Base-by-base conservation (phyloP, 2,888 invertebrate species). In the Mongoloraphidia duomilia region DNA sequence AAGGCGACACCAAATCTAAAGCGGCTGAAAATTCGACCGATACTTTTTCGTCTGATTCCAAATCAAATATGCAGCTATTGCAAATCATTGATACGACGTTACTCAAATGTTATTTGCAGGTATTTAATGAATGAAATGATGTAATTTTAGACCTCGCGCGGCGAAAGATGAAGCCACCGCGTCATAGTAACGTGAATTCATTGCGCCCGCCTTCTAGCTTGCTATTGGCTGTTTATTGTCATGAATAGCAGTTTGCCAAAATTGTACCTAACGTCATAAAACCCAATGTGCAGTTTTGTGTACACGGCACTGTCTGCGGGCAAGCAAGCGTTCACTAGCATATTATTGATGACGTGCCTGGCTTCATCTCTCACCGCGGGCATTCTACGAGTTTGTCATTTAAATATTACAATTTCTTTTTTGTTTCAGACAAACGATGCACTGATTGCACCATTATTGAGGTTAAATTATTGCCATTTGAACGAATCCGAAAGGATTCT, bases 81-180 rank as follows among this genome's bases (percentile, higher is more conserved):
- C 93, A 94, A 66, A 86, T 97, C 49, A 94, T 98, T 51, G 98
- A 98, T 64, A 98, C 97, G 0, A 96, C 96, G 1, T 71, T 98
- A 46, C 73, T 98, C 9, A 97, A 97, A 67, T 97, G 97, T 63
- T 98, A 97, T 69, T 74, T 98, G 50, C 87, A 91, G 79, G 90
- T 59, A 47, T 41, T 26, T n/a, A 41, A 41, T 43, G 41, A 34
- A 38, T 3, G 4, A 4, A 14, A 4, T 41, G 13, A 14, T 14
- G 14, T 13, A 50, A 44, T 46, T 46, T 37, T 14, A 45, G n/a
- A n/a, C n/a, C n/a, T n/a, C n/a, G n/a, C n/a, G n/a, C n/a, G n/a
- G n/a, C n/a, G n/a, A n/a, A n/a, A n/a, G n/a, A n/a, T n/a, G n/a
- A n/a, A n/a, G n/a, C n/a, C n/a, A n/a, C n/a, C n/a, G n/a, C n/a